Conservation (phyloP, 2,113 vertebrate genomes). For the Mormyrus iriodes region DNA sequence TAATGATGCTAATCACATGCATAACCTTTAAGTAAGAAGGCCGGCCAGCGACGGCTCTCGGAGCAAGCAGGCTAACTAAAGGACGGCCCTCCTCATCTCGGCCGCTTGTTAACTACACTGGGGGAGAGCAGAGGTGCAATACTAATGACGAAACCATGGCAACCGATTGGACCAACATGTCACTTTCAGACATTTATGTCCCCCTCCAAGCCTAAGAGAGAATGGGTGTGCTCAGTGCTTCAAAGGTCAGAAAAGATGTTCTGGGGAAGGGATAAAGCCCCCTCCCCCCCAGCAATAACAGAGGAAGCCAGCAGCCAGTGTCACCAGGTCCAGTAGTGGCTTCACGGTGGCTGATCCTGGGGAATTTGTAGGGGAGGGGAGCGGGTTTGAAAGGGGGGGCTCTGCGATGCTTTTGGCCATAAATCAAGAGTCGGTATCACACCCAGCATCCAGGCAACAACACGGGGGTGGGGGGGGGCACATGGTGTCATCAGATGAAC, state of each 20-base stretch:
- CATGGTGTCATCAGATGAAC: too few species aligned
- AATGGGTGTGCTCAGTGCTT: not conserved
- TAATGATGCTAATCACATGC: not conserved
- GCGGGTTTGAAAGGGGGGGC: not conserved
- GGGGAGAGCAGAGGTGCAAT: not conserved
- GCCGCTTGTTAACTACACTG: not conserved
- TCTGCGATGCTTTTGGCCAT: not conserved
- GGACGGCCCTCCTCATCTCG: not conserved
- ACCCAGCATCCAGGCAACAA: not conserved
- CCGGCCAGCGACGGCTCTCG: not conserved
- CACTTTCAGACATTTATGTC: not conserved
- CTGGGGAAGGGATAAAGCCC: not conserved
- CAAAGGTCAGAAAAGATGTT: constrained; percentile 15
- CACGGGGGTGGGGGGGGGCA: not conserved
- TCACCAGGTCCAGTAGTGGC: not conserved
- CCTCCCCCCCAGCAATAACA: not conserved
- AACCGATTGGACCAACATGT: not conserved
- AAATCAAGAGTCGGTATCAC: not conserved
- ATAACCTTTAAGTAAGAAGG: not conserved
- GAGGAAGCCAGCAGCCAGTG: not conserved
- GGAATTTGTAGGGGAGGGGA: not conserved
- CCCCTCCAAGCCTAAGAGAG: not conserved
- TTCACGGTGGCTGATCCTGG: not conserved
- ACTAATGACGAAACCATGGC: not conserved
- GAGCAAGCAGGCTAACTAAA: not conserved